These are phyloP conservation scores for Platyscapa corneri DNA, from an alignment of 1,140 invertebrate genomes.

Conservation along the genomic window DNA sequence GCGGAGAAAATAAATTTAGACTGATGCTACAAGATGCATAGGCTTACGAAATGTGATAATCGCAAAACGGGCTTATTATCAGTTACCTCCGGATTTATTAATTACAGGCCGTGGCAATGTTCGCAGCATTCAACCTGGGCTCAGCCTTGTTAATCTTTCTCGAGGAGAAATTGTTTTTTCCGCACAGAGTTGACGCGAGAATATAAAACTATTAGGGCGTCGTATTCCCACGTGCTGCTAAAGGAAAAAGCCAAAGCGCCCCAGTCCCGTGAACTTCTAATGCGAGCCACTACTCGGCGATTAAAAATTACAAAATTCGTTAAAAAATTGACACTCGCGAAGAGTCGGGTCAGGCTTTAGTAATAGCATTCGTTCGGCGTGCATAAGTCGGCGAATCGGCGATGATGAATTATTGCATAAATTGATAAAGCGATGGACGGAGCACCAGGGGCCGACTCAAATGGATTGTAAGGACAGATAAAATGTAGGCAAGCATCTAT, in stretches of 20 bases:
- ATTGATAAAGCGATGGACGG: background rate
- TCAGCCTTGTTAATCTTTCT: too few species aligned
- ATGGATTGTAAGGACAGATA: background rate
- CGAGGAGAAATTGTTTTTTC: too few species aligned
- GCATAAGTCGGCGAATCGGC: background rate
- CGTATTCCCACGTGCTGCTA: too few species aligned
- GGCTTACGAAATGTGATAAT: background rate
- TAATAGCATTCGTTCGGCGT: background rate
- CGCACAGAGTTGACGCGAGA: too few species aligned
- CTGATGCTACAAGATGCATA: background rate
- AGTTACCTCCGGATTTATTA: background rate
- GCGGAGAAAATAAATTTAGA: conserved; percentile 7
- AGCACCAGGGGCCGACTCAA: background rate
- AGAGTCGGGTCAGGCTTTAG: too few species aligned
- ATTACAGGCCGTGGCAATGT: background rate
- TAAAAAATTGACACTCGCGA: too few species aligned
- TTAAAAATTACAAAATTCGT: too few species aligned
- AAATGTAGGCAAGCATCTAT: background rate
- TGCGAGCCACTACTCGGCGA: too few species aligned
- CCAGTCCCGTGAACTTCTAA: too few species aligned
- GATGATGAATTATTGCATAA: background rate
- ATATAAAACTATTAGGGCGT: too few species aligned
- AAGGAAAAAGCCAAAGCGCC: too few species aligned
- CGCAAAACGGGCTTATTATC: background rate
- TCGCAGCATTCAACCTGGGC: too few species aligned